Evolutionary conservation across 2,888 invertebrate species (phyloP).

Genomic region (Drosophila picticornis): DNA sequence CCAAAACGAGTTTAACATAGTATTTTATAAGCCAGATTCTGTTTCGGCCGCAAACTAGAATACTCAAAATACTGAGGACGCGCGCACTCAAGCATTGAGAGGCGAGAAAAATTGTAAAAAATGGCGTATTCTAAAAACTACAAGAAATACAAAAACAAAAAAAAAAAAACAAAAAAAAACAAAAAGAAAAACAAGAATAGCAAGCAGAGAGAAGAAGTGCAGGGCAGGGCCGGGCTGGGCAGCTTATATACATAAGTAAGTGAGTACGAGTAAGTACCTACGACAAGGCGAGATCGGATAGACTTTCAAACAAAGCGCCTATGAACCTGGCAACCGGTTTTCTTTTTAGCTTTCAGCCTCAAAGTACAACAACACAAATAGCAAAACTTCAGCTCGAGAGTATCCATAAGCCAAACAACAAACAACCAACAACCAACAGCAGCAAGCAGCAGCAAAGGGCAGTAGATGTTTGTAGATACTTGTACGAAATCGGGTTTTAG

Average conservation of each 20-base stretch:
- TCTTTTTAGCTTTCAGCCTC: slow-evolving; percentile 31
- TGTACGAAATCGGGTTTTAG: slow-evolving; percentile 59
- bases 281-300: slow-evolving; percentile 48
- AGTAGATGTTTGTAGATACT: slow-evolving; percentile 43
- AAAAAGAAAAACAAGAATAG: slow-evolving; percentile 34
- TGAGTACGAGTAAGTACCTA: slow-evolving; percentile 61
- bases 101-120: slow-evolving; percentile 52
- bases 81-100: slow-evolving; percentile 50
- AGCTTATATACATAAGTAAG: slow-evolving; percentile 49
- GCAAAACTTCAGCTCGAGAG: slow-evolving; percentile 67
- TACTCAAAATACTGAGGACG: slow-evolving; percentile 40
- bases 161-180: background rate
- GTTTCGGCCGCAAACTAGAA: slow-evolving; percentile 15
- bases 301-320: slow-evolving; percentile 71
- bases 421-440: slow-evolving; percentile 52
- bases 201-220: slow-evolving; percentile 24
- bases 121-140: slow-evolving; percentile 38
- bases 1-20: slow-evolving; percentile 58
- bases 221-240: slow-evolving; percentile 14
- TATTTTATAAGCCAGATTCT: slow-evolving; percentile 30
- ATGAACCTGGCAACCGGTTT: slow-evolving; percentile 78
- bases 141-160: slow-evolving; percentile 9
- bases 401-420: slow-evolving; percentile 72
- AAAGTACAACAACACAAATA: slow-evolving; percentile 67
- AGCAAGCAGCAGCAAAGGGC: slow-evolving; percentile 51